These are phyloP conservation scores for Channa argus DNA, from an alignment of 2,113 vertebrate genomes.

Conservation along the genomic window DNA sequence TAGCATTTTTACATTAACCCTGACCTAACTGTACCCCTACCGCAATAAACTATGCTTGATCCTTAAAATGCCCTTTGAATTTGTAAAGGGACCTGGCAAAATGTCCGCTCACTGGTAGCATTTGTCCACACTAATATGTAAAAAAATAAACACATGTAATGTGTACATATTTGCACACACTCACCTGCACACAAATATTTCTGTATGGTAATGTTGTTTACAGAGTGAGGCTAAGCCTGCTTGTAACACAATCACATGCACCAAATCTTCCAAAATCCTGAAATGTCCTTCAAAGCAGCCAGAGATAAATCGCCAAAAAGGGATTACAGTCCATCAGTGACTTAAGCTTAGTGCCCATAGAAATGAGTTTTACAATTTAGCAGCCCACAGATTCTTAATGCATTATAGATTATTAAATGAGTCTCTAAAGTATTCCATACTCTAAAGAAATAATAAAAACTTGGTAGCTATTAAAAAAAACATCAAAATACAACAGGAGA, in stretches of 20 bases:
- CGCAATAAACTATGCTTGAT: too few relatives aligned
- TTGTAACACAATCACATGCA: constrained; percentile 13
- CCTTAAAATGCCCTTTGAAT: too few relatives aligned
- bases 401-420: constrained; percentile 10
- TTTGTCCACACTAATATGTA: too few relatives aligned
- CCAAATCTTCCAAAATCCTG: constrained; percentile 22
- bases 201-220: neutral
- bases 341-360: constrained; percentile 26
- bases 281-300: constrained; percentile 36
- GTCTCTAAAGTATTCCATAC: neutral
- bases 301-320: constrained; percentile 25
- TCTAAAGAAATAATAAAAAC: too few relatives aligned
- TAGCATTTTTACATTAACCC: too few relatives aligned
- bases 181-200: neutral
- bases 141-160: too few relatives aligned
- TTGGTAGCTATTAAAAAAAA: too few relatives aligned
- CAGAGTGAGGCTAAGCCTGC: neutral
- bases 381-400: neutral
- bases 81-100: too few relatives aligned
- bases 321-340: constrained; percentile 47
- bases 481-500: too few relatives aligned
- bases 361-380: constrained; percentile 11
- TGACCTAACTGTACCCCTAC: too few relatives aligned
- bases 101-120: too few relatives aligned
- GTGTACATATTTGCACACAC: neutral